Evolutionary conservation across 2,797 vertebrate species (phyloP), one percentile per base, ranked within the genome.

Genomic region (Channallabes apus): DNA sequence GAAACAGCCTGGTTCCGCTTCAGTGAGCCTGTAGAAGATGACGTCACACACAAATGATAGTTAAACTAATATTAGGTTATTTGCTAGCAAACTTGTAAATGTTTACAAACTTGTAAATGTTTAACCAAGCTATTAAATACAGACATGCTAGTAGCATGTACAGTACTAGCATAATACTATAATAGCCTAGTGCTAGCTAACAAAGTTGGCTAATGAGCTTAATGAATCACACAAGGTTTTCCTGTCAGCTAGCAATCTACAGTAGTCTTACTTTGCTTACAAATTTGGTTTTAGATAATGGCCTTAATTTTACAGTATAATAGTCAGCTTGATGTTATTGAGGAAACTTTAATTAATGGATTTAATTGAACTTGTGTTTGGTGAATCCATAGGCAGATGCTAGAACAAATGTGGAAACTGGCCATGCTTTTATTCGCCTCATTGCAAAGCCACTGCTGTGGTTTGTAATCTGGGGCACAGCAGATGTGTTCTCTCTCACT

Each of bases 391-490:
- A 80, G 14, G 73, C 58, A 61, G 67, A 12, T 61, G 27, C 14
- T 2, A 0, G n/a, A 64, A 85, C 80, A 65, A 79, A 85, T 81
- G 65, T 84, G 77, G 75, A 85, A 65, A 83, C 20, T 51, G 58
- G n/a, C 77, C 35, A 76, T 77, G 71, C 79, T 85, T 82, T 27
- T 73, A 38, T 80, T 58, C n/a, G 5, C n/a, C 71, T 41, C 20
- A 8, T 59, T 20, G n/a, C 61, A 24, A 29, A 68, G 11, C 77
- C 82, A 62, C 61, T 22, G 51, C 67, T 3, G 32, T 22, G 2
- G 58, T 81, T 62, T 87, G 41, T 88, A 84, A 87, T 89, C 62
- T 32, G 32, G 0, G 15, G 41, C n/a, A n/a, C 29, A 80, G 84
- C 85, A 84, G 80, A 65, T 79, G 84, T 29, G 29, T 22, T 61